A percentile compares a stretch with the other conserved stretches of the same genome.
phyloP scores from a whole-genome alignment of 2,888 invertebrate genomes.

The Polymixis lichenea region DNA sequence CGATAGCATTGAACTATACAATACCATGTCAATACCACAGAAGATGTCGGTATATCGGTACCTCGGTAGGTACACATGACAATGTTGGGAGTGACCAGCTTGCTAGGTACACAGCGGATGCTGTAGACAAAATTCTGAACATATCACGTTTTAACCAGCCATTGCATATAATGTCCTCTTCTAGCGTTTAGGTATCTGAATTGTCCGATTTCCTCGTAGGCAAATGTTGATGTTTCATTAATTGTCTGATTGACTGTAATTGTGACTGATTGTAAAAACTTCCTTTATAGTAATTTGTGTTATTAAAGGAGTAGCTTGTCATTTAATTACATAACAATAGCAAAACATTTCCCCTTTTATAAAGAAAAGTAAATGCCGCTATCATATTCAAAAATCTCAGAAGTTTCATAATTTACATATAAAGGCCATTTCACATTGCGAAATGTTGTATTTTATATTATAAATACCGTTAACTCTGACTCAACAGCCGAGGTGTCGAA shows the following conservation, averaged over 20 bases:
- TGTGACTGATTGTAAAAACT: constrained; percentile 2
- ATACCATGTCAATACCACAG: constrained; percentile 64
- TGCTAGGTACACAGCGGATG: constrained; percentile 66
- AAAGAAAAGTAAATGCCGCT: constrained; percentile 6
- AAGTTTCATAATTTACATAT: background rate
- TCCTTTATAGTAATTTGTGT: constrained; percentile 3
- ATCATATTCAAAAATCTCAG: constrained; percentile 26
- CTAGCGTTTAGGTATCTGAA: background rate
- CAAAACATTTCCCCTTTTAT: background rate
- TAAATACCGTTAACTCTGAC: constrained; percentile 65
- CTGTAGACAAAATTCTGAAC: constrained; percentile 42
- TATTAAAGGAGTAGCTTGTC: background rate
- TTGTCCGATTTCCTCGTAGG: constrained; percentile 13
- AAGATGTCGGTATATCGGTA: constrained; percentile 40
- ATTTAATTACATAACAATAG: background rate
- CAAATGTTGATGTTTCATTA: constrained; percentile 13
- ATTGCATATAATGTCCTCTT: constrained; percentile 5
- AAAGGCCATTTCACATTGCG: constrained; percentile 41
- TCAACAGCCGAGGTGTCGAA: constrained; percentile 75
- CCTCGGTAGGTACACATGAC: constrained; percentile 51
- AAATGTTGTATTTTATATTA: constrained; percentile 50
- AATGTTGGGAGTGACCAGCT: constrained; percentile 71
- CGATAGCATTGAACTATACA: constrained; percentile 64
- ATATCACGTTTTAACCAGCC: constrained; percentile 36
- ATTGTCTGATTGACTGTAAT: constrained; percentile 27